A percentile compares a stretch with the other conserved stretches of the same genome.
Evolutionary conservation across 2,113 vertebrate genomes (phyloP).

Genomic region (Danio rerio): GRCz12tu NC_133189.1:612501-613000

Average conservation of each 20-base stretch:
- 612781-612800: no score
- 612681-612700: conserved; percentile 96
- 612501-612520: conserved; percentile 98
- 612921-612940: no score
- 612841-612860: no score
- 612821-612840: no score
- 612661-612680: conserved; percentile 98
- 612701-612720: conserved; percentile 97
- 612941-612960: no score
- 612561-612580: conserved; percentile 99
- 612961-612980: no score
- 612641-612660: conserved; percentile 94
- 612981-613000: no score
- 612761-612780: neutral
- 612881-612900: no score
- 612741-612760: conserved; percentile 45
- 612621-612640: conserved; percentile 96
- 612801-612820: no score
- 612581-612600: conserved; percentile 98
- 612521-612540: conserved; percentile 96
- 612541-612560: conserved; percentile 93
- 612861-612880: no score
- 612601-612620: conserved; percentile 96
- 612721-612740: conserved; percentile 83
- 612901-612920: no score